Evolutionary conservation across 2,888 invertebrate genomes (phyloP), one percentile per base, ranked within the genome.

Genomic region (Drosophila rubida): DNA sequence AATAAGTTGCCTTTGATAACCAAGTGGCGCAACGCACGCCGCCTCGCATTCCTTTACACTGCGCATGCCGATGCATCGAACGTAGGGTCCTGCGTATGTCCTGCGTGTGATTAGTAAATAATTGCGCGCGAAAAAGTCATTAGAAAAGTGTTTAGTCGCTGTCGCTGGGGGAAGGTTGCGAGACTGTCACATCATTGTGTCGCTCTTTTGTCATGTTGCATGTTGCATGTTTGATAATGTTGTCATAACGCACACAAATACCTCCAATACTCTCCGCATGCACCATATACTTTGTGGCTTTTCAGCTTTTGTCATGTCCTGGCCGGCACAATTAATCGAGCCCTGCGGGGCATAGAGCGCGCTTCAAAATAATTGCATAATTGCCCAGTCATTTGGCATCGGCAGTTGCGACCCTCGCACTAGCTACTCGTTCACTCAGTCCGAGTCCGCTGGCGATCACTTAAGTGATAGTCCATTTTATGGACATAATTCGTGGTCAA

Each of bases 391-490:
- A 88, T 88, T 84, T 83, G 80, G 25, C 45, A 37, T 66, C 39
- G 88, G 72, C 84, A 86, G 78, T 78, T 83, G 78, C 82, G 76
- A 57, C 87, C 86, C 83, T 70, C 46, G 55, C 66, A 63, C 49
- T 54, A 35, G 23, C 49, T 54, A 35, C 16, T 1, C 27, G 41
- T 16, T 35, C 39, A 7, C 55, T 32, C 32, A 37, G 30, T 61
- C 13, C 50, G 37, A 27, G 11, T 35, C n/a, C n/a, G 2, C 6
- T 22, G 11, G 39, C 59, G 82, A 84, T 78, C 85, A 78, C 70
- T 87, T 76, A 83, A 85, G 85, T 82, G 85, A 87, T 81, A 81
- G 82, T 76, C 75, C 77, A 80, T 83, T 88, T 86, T 82, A 82
- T 77, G 80, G 77, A 70, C 80, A 85, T 87, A 79, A 79, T 85